These are phyloP conservation scores for Odocoileus virginianus DNA, from an alignment of 2,113 vertebrate species.

Conservation along the genomic window DNA sequence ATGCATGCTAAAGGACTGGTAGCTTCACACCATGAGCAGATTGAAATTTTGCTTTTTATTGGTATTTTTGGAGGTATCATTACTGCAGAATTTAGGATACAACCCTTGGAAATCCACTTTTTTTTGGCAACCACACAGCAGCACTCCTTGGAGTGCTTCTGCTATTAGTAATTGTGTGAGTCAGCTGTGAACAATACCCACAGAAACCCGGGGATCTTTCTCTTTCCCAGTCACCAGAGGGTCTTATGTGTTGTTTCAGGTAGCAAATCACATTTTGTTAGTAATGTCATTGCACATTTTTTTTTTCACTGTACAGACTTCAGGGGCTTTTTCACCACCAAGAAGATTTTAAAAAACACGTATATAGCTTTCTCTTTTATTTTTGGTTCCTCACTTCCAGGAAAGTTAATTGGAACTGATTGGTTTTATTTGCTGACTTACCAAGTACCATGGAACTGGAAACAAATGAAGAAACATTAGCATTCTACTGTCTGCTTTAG, in stretches of 20 bases:
- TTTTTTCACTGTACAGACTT: neutral
- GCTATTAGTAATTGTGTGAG: neutral
- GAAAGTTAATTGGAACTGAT: slow-evolving; percentile 60
- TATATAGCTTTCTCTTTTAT: slow-evolving; percentile 20
- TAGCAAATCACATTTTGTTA: slow-evolving; percentile 51
- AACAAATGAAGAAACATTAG: slow-evolving; percentile 21
- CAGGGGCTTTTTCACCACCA: slow-evolving; percentile 33
- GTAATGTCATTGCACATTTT: neutral
- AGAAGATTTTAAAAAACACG: neutral
- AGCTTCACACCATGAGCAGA: neutral
- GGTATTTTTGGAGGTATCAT: neutral
- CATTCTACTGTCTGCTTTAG: neutral
- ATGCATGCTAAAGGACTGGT: neutral
- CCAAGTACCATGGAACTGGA: slow-evolving; percentile 25
- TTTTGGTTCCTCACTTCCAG: slow-evolving; percentile 54
- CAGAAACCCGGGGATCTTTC: neutral
- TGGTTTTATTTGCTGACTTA: slow-evolving; percentile 66
- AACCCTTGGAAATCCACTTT: neutral
- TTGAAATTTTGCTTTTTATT: neutral
- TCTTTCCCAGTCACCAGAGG: neutral
- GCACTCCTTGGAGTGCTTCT: neutral
- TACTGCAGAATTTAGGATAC: neutral
- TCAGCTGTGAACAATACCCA: neutral
- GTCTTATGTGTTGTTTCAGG: slow-evolving; percentile 27
- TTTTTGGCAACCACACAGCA: neutral